Evolutionary conservation across 2,113 vertebrate species (phyloP), one percentile per base, ranked within the genome.

Genomic region (Pyrgilauda ruficollis): DNA sequence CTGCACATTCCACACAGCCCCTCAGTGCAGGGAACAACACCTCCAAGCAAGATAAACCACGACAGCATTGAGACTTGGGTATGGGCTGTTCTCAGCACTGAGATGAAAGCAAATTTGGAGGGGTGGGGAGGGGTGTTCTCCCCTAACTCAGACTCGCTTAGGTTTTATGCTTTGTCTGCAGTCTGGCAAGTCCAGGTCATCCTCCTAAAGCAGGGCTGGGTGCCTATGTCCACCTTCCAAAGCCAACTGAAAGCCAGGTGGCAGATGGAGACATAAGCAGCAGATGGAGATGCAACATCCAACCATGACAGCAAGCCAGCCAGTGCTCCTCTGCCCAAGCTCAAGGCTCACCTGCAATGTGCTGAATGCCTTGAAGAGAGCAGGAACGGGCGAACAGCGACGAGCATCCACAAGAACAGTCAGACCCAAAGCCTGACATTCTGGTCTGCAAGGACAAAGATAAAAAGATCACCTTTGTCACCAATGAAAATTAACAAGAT

Each of bases 391-490:
- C 15, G 97, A 96, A 64, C 98, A 98, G 84, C 97, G 92, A 8
- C 98, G 98, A 70, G 98, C 98, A 61, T 99, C 99, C 87, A 99
- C 97, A 23, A 99, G 95, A 46, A 99, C 97, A 0, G 98, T 99
- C 67, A 99, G 96, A 37, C 99, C 99, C 69, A 97, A 61, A 30
- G 97, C 96, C 43, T 93, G 97, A 52, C 98, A 97, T 52, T 98
- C 97, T 9, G 96, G 96, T 90, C 99, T 99, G 97, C 56, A 92
- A 94, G 58, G 46, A 84, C 50, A 94, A 83, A 59, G 43, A 68
- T 23, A 39, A 50, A 92, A 77, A 93, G 39, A 26, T 70, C 41
- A 55, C 0, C 0, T 79, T 73, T 58, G 33, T 43, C 68, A 86
- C 5, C 46, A 46, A 1, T 3, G 19, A 59, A 61, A 76, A 56